phyloP scores from a whole-genome alignment of 2,113 vertebrate species.

The Neotoma lepida region DNA sequence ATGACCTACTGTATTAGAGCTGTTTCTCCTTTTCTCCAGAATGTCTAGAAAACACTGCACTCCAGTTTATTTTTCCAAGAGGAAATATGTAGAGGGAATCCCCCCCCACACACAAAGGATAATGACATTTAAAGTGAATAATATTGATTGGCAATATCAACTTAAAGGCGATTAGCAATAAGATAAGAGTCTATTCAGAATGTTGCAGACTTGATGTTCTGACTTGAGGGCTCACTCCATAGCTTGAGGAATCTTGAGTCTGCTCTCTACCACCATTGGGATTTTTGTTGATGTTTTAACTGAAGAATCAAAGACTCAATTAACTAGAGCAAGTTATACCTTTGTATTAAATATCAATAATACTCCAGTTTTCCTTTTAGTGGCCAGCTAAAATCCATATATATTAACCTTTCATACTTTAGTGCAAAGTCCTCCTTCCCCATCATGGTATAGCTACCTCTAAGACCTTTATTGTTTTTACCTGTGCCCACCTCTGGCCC shows the following conservation, averaged over 20 bases:
- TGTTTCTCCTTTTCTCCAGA: constrained; percentile 38
- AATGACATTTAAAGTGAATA: constrained; percentile 42
- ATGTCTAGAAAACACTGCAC: background rate
- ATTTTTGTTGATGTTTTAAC: constrained; percentile 51
- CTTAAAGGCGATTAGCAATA: constrained; percentile 6
- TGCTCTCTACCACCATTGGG: constrained; percentile 38
- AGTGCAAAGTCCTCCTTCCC: constrained; percentile 11
- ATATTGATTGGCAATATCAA: constrained; percentile 33
- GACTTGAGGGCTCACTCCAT: constrained; percentile 1
- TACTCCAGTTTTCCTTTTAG: constrained; percentile 15
- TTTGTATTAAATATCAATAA: constrained; percentile 47
- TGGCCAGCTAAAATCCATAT: constrained; percentile 41
- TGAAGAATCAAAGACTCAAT: constrained; percentile 42
- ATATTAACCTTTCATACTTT: constrained; percentile 46
- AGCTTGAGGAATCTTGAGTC: background rate
- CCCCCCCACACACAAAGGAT: background rate
- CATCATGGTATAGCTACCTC: background rate
- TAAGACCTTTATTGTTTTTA: constrained; percentile 23
- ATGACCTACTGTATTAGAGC: constrained; percentile 21
- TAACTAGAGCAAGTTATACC: background rate
- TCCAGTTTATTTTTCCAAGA: background rate
- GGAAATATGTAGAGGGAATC: background rate
- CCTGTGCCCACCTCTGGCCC: constrained; percentile 29
- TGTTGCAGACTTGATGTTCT: constrained; percentile 15
- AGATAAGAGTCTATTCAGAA: constrained; percentile 28